Evolutionary conservation across 2,888 invertebrate genomes (phyloP), one percentile per base, ranked within the genome.

Genomic region (Archips crataeganus): DNA sequence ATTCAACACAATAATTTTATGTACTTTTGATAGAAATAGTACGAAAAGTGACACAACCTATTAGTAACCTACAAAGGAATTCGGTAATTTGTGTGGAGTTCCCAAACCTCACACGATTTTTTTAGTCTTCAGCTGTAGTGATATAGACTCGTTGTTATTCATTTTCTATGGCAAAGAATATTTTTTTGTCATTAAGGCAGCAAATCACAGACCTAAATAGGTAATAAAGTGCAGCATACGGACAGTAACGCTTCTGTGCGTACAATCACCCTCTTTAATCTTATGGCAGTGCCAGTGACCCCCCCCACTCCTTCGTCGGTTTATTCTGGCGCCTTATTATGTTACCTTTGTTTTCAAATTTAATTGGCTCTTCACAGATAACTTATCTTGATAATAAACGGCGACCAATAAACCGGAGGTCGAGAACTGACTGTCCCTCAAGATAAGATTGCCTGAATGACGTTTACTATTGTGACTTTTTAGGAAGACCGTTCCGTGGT

Each of bases 281-380:
- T 69, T 15, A 5, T 76, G 79, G 79, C 85, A 82, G 84, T 84
- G 86, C 85, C 87, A 82, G 83, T 83, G 87, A 86, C 82, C 85
- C 85, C 81, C 81, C 79, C 79, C 81, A 78, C 79, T 81, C 73
- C 77, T 79, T 36, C 75, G 77, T 76, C 76, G 75, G 83, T 86
- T 86, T 85, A 87, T 86, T 85, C 85, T 92, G 91, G 91, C 93
- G 93, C 94, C 91, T 93, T 93, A 93, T 93, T 93, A 92, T 92
- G 92, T 91, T 94, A 93, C 93, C 93, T 93, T 94, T 94, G 94
- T 94, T 93, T 94, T 93, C 90, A 94, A 93, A 93, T 94, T 94
- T 94, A 94, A 94, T 94, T 94, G 94, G 94, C 90, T 91, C 88
- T 91, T 92, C 90, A 88, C 84, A 93, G 94, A 94, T 94, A 93